Base-by-base conservation (phyloP, 2,113 vertebrate genomes). In the Prunella fulvescens region DNA sequence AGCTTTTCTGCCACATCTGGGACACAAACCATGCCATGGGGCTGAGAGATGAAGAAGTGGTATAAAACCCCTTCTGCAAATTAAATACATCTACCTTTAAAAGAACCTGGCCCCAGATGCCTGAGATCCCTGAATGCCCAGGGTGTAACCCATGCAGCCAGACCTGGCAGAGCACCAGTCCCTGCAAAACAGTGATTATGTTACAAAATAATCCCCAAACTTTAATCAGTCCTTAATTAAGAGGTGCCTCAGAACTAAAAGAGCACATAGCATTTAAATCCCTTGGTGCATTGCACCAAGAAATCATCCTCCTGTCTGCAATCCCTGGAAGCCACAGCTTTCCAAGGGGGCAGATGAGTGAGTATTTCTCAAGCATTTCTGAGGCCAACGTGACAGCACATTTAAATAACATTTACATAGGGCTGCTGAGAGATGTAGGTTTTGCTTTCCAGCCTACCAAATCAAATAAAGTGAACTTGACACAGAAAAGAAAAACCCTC, bases 331-430 rank as follows among this genome's bases (percentile, higher is more conserved):
- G 8, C n/a, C n/a, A 73, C 71, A 23, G 60, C 76, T 69, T 91
- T 83, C 80, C 83, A 65, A 90, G 37, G 45, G 47, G 57, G 42
- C 33, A 76, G 61, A 24, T 35, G 18, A 47, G 4, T 12, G 31
- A 42, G 3, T 22, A 6, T 62, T 87, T 76, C 74, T 82, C 40
- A 51, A 72, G 91, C 67, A 61, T 33, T 10, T 44, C 73, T 14
- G 71, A 83, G 58, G 14, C 71, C 58, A 53, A 13, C 1, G 19
- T 69, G 81, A 80, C 62, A 77, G 62, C 31, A 86, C 15, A 81
- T 93, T 92, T 72, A 90, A 95, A 86, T 69, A 73, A 61, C 37
- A 24, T 37, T 80, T 90, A 94, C 90, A 88, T 12, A 64, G 13
- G 18, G 50, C 74, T 48, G 61, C 45, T 65, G 79, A 86, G 79